Base-by-base conservation (phyloP, 2,113 vertebrate species). In the Parotia lawesii region DNA sequence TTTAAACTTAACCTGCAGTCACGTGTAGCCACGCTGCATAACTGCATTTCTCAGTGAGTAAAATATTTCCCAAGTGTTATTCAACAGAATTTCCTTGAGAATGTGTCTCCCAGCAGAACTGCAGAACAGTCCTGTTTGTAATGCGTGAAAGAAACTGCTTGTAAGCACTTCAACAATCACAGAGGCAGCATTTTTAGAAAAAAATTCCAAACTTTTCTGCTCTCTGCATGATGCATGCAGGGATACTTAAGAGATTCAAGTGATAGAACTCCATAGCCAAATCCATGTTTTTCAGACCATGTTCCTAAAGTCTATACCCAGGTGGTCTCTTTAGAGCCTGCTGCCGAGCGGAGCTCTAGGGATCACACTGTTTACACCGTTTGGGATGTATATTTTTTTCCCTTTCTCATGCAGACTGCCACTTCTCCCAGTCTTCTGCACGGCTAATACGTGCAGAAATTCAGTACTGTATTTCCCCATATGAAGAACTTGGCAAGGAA, bases 401-500 rank as follows among this genome's bases (percentile, higher is more conserved):
- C 37, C 25, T 58, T 69, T 72, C 37, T 54, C 62, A 24, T 56
- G n/a, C n/a, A 96, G 53, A 66, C 54, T 42, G 44, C 13, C 56
- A 33, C 42, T 87, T 87, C 78, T 91, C 62, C 47, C 61, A 38
- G 31, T 38, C 77, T 81, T 75, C 65, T 80, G 53, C 42, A 31
- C 28, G 64, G 58, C 85, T 91, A 33, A 86, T 86, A 94, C 17
- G 28, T 94, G 95, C 92, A 75, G 81, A 93, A 93, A 94, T 96
- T 54, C 94, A 90, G 67, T 42, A 58, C 88, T 81, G 76, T 86
- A 89, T 89, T 87, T 92, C 90, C 47, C 91, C 85, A 92, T 96
- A 95, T 70, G 94, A 97, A 93, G 90, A 73, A 89, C 71, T 11
- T 95, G 95, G 94, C 93, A 94, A 94, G 47, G 33, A 89, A 67